Base-by-base conservation (phyloP, 2,797 vertebrate species). In the Benthosema pterotum region DNA sequence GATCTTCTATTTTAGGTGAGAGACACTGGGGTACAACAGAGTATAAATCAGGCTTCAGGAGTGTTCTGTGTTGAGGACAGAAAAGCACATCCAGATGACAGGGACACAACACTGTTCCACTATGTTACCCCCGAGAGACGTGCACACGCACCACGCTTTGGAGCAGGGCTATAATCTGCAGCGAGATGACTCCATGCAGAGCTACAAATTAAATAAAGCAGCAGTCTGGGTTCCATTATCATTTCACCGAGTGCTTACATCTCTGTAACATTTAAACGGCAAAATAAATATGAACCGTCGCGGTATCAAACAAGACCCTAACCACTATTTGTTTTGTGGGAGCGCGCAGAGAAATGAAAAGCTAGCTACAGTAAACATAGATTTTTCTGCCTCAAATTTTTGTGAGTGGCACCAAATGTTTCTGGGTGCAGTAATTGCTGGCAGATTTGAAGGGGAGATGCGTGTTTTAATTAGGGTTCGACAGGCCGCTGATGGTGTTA, bases 171-270 rank as follows among this genome's bases (percentile, higher is more conserved):
- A 80, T 89, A 87, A 90, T 92, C 90, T 89, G 83, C 81, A 90
- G 88, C 78, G 75, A 87, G 84, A 90, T 88, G 88, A 87, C 83
- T 89, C 77, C 84, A 78, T 79, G 84, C 79, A 59, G 80, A 91
- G 86, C 88, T 92, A 92, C 90, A 93, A 92, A 92, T 93, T 91
- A 91, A 92, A 90, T 90, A 85, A 90, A 88, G 82, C 75, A 74
- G 63, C 72, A 88, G 88, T 89, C 91, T 92, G 89, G 85, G 90
- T 90, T 88, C 84, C 84, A 92, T 90, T 89, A 90, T 91, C 86
- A 84, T 91, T 87, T 87, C 83, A 80, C 79, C 83, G 84, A 83
- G 75, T 85, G 85, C 83, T 87, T 88, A 86, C 80, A 84, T 91
- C 91, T 92, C 87, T 87, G 79, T 85, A 88, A 85, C 87, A 78